Evolutionary conservation across 1,140 invertebrate species (phyloP).

Genomic region (Branchinecta lynchi): DNA sequence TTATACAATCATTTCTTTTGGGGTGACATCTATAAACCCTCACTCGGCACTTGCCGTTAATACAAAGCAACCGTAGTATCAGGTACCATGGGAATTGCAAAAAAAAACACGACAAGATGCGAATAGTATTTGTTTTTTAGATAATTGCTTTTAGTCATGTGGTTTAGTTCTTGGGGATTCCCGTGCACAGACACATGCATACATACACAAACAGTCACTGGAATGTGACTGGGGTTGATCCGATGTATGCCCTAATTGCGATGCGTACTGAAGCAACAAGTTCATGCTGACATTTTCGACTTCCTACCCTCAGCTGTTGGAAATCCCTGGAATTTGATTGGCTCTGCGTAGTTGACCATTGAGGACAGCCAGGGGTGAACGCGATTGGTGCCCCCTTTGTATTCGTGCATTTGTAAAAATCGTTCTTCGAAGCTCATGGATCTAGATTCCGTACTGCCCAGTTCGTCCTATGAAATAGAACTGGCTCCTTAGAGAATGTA

Average conservation of each 20-base stretch:
- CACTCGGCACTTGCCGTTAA: not conserved
- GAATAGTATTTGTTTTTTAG: too few relatives aligned
- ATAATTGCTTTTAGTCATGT: too few relatives aligned
- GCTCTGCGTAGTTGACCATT: slow-evolving; percentile 49
- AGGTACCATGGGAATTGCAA: too few relatives aligned
- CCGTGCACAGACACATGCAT: slow-evolving; percentile 12
- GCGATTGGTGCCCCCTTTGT: slow-evolving; percentile 91
- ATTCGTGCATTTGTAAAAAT: slow-evolving; percentile 33
- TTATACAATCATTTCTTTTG: too few relatives aligned
- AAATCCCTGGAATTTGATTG: slow-evolving; percentile 51
- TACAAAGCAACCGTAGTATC: too few relatives aligned
- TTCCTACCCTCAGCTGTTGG: slow-evolving; percentile 54
- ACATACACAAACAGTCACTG: not conserved
- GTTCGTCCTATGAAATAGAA: not conserved
- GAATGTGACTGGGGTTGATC: too few relatives aligned
- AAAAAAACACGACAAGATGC: too few relatives aligned
- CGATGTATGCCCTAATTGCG: too few relatives aligned
- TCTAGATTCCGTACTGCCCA: slow-evolving; percentile 15
- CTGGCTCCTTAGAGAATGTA: too few relatives aligned
- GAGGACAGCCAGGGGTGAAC: slow-evolving; percentile 47
- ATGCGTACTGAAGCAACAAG: too few relatives aligned
- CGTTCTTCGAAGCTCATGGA: slow-evolving; percentile 20
- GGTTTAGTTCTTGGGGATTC: not conserved
- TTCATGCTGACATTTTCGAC: slow-evolving; percentile 13
- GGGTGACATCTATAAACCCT: too few relatives aligned